Evolutionary conservation across 2,797 vertebrate species (phyloP), one percentile per base, ranked within the genome.

Genomic region (Pteropus rufus): DNA sequence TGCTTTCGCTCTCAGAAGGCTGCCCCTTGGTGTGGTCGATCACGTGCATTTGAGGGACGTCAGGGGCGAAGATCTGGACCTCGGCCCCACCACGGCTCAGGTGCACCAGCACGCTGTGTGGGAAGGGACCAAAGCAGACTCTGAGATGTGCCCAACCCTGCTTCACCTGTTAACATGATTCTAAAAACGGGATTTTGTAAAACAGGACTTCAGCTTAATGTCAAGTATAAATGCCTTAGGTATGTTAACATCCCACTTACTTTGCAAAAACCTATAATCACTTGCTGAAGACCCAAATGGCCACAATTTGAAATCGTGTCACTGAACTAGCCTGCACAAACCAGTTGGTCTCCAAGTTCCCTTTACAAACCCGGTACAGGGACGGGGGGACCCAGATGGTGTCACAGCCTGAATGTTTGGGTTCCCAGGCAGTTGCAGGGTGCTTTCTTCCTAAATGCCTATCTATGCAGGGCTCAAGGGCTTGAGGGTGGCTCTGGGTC

Each of bases 61-160:
- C 98, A 10, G 99, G 99, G n/a, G 99, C 99, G 52, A 98, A 99
- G 98, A 99, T 99, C 97, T 99, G 99, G 91, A 99, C 98, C 54
- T 98, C 98, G 0, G 99, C 99, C 18, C 99, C 99, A 0, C 98
- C 98, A 0, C 99, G 98, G 97, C 99, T 99, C 94, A 99, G 98
- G 94, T 99, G 99, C 1, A 99, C 99, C 97, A 99, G 98, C n/a
- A 99, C 97, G 85, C 99, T 99, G 86, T 0, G 24, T 36, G 1
- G 56, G 0, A 7, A 44, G 31, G 8, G 81, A 49, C 3, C 67
- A 31, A 23, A 31, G 44, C 56, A 26, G 11, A 18, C 8, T n/a
- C 3, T 19, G 69, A n/a, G 16, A 41, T 8, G 2, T 2, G 18
- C 58, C 69, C 12, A 0, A 1, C 62, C 36, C 23, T 10, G 15